phyloP scores from a whole-genome alignment of 2,113 vertebrate species.

The Chrysochloris asiatica region DNA sequence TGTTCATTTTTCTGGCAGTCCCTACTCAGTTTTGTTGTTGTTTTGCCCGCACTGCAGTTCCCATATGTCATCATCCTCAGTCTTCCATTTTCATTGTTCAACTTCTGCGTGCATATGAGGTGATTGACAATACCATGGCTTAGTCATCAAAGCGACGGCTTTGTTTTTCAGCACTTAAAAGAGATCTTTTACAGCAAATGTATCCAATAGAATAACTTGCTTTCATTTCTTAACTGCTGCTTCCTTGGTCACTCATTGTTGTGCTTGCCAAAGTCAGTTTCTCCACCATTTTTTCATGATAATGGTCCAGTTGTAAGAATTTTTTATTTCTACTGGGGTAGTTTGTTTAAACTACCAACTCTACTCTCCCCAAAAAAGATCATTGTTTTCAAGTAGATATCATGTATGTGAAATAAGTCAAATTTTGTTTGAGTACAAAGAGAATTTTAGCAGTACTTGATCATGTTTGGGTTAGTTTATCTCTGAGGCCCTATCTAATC shows the following conservation, averaged over 20 bases:
- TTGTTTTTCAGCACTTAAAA: not conserved
- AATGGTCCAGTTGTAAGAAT: not conserved
- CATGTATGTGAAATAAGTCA: not conserved
- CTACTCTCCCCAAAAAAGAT: no score
- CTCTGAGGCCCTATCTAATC: not conserved
- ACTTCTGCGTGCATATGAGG: not conserved
- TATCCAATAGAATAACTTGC: not conserved
- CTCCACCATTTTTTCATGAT: not conserved
- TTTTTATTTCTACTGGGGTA: rapidly evolving
- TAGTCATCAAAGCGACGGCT: not conserved
- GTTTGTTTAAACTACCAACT: not conserved
- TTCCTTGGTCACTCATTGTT: not conserved
- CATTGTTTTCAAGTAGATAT: not conserved
- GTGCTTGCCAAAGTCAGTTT: not conserved
- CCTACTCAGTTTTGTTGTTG: not conserved
- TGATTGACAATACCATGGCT: not conserved
- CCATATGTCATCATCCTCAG: not conserved
- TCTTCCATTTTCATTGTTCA: not conserved
- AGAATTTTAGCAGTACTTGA: not conserved
- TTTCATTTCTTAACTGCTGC: not conserved
- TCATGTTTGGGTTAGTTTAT: not conserved
- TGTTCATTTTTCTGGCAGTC: not conserved
- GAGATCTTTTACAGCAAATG: no score
- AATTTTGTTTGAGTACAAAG: not conserved
- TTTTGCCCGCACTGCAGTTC: not conserved